These are phyloP conservation scores for Ardeotis arabs DNA, from an alignment of 2,113 vertebrate genomes.

Conservation along the genomic window DNA sequence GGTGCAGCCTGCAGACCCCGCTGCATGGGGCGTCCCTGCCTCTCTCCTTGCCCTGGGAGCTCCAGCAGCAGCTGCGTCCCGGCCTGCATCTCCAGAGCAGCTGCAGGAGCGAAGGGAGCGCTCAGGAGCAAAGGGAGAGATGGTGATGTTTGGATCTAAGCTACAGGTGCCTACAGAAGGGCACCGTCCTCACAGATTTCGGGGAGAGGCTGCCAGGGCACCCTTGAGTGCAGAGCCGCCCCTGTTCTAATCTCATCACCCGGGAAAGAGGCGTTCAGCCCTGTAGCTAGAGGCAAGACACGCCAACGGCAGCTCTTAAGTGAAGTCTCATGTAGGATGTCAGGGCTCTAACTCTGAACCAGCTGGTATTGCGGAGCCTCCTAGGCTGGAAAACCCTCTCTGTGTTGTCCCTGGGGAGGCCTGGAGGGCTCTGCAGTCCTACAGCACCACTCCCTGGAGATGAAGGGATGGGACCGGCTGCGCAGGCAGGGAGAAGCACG, in stretches of 20 bases:
- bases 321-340: background rate
- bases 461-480: background rate
- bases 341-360: background rate
- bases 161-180: background rate
- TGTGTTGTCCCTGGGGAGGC: background rate
- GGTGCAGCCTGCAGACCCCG: background rate
- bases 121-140: background rate
- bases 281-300: background rate
- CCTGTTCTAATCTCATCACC: background rate
- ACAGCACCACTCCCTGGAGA: conserved; percentile 44
- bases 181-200: background rate
- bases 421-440: background rate
- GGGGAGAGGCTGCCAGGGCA: background rate
- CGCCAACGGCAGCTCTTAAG: background rate
- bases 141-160: background rate
- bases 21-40: rapidly evolving
- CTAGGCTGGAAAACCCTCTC: background rate
- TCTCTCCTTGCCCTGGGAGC: background rate
- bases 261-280: background rate
- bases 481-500: background rate
- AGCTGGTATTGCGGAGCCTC: background rate
- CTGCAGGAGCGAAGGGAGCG: background rate
- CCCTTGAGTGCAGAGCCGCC: background rate
- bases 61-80: background rate
- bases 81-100: background rate